phyloP scores from a whole-genome alignment of 2,113 vertebrate species.

The Aramus guarauna region DNA sequence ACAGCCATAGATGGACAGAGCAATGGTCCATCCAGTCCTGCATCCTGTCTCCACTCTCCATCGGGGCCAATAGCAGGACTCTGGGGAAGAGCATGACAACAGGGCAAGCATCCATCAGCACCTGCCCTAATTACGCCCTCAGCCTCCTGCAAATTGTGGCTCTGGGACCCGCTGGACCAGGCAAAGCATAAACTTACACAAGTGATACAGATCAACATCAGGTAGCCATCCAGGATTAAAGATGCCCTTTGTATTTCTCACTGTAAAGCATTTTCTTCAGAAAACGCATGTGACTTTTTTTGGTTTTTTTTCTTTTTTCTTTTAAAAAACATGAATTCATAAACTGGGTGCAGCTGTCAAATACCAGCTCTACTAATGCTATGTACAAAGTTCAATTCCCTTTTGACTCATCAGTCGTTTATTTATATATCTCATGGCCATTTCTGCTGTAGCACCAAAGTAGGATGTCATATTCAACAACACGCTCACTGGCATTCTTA shows the following conservation, averaged over 20 bases:
- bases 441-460: not conserved
- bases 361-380: not conserved
- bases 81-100: not conserved
- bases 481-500: not conserved
- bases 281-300: not conserved
- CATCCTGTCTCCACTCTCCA: not conserved
- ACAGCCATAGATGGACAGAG: not conserved
- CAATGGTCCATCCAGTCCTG: not conserved
- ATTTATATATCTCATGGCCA: not conserved
- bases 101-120: not conserved
- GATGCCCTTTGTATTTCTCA: not conserved
- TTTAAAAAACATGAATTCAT: not conserved
- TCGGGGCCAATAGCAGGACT: fast-evolving
- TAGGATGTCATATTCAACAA: not conserved
- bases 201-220: not conserved
- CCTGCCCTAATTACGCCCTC: not conserved
- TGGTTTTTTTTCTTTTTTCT: not conserved
- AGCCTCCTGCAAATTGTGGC: not conserved
- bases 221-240: not conserved
- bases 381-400: not conserved
- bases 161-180: not conserved
- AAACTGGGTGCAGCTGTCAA: not conserved
- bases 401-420: not conserved
- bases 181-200: not conserved
- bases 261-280: not conserved